Base-by-base conservation (phyloP, 2,113 vertebrate species). In the Atrichornis clamosus region DNA sequence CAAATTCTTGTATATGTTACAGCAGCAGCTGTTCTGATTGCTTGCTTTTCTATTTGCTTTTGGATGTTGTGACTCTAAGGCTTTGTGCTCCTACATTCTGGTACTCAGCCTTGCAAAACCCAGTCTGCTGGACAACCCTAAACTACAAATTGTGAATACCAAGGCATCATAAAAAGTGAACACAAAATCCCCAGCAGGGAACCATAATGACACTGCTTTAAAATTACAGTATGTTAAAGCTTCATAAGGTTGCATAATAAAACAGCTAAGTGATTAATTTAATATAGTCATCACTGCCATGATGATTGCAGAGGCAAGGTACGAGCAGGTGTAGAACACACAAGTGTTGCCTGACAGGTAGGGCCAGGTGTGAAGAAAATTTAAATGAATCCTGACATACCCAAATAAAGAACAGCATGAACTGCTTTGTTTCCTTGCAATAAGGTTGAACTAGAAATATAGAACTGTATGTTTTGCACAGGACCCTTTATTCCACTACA, bases 231-330 rank as follows among this genome's bases (percentile, higher is more conserved):
- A 81, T 0, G 3, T 28, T 83, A 88, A 59, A 89, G 78, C 50
- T 91, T 93, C 82, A 85, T 72, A 91, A 90, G 82, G 76, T 37
- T 68, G 73, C 56, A 52, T 63, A 70, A 92, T 88, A 92, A 70
- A 95, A 87, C 14, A 56, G 42, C 33, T 78, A 77, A 96, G 68
- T 86, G 58, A 91, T 96, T 80, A 89, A 92, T 81, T 92, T 81
- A 77, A 93, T 69, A 55, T 7, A 85, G 39, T 75, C 67, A 80
- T 74, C 0, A 0, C 84, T 73, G 70, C 72, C 81, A 70, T 0
- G 1, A 76, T 83, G 60, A 96, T 70, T 88, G 42, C 83, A 85
- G 39, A 94, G 50, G 75, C 68, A 93, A 86, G 42, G 27, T n/a
- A 50, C 1, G 6, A 74, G 64, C 78, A 63, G 46, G 13, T 70